Evolutionary conservation across 2,113 vertebrate genomes (phyloP), one percentile per base, ranked within the genome.

Genomic region (Etheostoma cragini): DNA sequence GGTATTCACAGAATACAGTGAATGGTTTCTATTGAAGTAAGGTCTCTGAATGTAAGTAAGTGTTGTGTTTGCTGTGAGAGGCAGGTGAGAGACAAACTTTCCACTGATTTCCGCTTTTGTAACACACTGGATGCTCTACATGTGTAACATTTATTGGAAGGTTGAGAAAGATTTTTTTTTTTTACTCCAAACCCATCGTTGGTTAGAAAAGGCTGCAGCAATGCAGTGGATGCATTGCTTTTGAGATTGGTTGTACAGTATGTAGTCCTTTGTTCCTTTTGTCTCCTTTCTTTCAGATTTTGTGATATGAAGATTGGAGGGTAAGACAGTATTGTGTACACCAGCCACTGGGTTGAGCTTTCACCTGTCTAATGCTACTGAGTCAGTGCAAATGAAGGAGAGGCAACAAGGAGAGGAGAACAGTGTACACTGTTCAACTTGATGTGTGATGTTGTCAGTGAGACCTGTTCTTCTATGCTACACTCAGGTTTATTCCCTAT

Each of bases 1-100:
- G 93, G 95, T 96, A 96, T 96, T 96, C 95, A 95, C 87, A 95
- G 95, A 96, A 96, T 95, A 96, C 95, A 95, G 87, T 89, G 88
- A 92, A 82, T 91, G 78, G 85, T 92, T 94, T 87, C 33, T 85
- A 84, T 83, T 88, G 89, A 84, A 84, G 89, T 90, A 81, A 88
- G 84, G 82, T 91, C 87, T 91, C 76, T 89, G 89, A 76, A 89
- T 88, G 75, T 81, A 86, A 61, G 66, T 89, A 69, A 82, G 84
- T 86, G 78, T 85, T 82, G 73, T 62, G 68, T 89, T 83, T 87
- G 82, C 82, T 90, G 80, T 88, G 75, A 64, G 78, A 87, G 85
- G 74, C 91, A 91, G 86, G 84, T 81, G 90, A 91, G 68, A 85
- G 84, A 75, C 87, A 88, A 82, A 72, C 64, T 76, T 83, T 83